Evolutionary conservation across 1,140 invertebrate genomes (phyloP), one percentile per base, ranked within the genome.

Genomic region (Calephelis virginiensis): DNA sequence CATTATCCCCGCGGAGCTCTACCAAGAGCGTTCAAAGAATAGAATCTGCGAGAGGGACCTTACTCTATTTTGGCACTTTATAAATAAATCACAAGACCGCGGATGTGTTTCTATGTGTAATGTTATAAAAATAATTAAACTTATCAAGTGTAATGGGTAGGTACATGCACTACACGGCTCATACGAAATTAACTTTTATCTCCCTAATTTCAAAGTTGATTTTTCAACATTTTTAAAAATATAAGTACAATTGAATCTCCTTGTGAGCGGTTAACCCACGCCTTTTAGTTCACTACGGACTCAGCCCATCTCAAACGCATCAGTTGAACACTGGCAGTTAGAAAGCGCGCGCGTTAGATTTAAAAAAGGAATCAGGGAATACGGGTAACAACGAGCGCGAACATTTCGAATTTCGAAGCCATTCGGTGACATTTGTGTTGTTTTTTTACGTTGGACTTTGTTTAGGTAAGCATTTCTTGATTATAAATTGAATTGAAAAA

Each of bases 201-300:
- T 12, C 17, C 8, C 61, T 66, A 66, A 49, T 63, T 61, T 66
- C 66, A 73, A 67, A 76, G 74, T 73, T 74, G 46, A 67, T 63
- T 69, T 61, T 72, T 69, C 61, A 61, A 69, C 67, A 69, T 69
- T 63, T 46, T 62, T 43, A 60, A 77, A 78, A 79, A 70, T 70
- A 73, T 62, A 69, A 80, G 75, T 78, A 76, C 75, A 86, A 89
- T 87, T 85, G 81, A 82, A 84, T 84, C 76, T 80, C 73, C 74
- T 80, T 76, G 75, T 67, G 65, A 70, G 71, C 68, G 67, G 53
- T 50, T 68, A 82, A 69, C 86, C 86, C 86, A 89, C 86, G 83
- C 86, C 73, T 79, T 84, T 85, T 80, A 73, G 77, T 85, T 84
- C 81, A 75, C 64, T 74, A 77, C 76, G 73, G 76, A 81, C 72